Evolutionary conservation across 2,888 invertebrate genomes (phyloP), one percentile per base, ranked within the genome.

Genomic region (Synanthedon formicaeformis): DNA sequence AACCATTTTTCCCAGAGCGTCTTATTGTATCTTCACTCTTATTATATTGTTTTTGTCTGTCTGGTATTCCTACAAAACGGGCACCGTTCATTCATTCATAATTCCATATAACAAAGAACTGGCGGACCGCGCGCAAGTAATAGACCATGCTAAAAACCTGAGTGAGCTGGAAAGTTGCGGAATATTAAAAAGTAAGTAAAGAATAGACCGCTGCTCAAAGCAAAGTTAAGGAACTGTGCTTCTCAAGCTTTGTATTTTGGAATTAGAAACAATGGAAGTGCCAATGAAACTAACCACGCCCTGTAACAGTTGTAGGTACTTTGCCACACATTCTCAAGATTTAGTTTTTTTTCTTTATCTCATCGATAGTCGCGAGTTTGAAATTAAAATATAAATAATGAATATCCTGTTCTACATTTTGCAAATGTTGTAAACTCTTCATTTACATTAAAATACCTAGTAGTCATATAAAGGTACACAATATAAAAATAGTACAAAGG

Each of bases 81-180:
- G 45, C n/a, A 45, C n/a, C 14, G 45, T 45, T 45, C 45, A 14
- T 45, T 45, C 45, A 45, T 14, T 45, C 45, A 45, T 45, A 45
- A 45, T 45, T 45, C 8, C 45, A 45, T 14, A 14, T 45, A 45
- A 45, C 45, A 45, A 45, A 45, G 45, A 45, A 45, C 45, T 45
- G 45, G 45, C 34, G 34, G 34, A 34, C 34, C 34, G 34, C 34
- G 34, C 34, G 34, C 45, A 45, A 45, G 45, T 45, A 45, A 45
- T 45, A 45, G 45, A 45, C 45, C 45, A 14, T 45, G 45, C 45
- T 45, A 45, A 49, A 71, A 73, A 70, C 72, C 69, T 67, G 75
- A 77, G 78, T 76, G 77, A 77, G 75, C 72, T 75, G 70, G 69
- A 76, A 79, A 81, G 71, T 80, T 73, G 69, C 54, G 66, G 74